Base-by-base conservation (phyloP, 2,888 invertebrate species). In the Perithous albicinctus region DNA sequence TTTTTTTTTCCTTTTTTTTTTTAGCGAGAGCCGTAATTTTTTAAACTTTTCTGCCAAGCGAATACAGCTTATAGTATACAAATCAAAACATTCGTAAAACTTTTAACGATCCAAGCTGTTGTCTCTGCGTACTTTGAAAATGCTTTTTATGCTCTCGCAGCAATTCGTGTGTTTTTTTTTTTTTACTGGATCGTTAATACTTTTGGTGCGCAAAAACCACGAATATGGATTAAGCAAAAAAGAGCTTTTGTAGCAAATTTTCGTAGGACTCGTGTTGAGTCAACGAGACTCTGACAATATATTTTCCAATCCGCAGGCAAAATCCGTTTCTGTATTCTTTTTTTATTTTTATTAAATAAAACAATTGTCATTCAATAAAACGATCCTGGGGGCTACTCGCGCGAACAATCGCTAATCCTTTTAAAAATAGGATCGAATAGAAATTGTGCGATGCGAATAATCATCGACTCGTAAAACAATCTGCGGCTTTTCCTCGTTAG, bases 371-470 rank as follows among this genome's bases (percentile, higher is more conserved):
- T 23, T 69, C 41, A 23, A 41, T 35, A 61, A n/a, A 20, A 15
- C 51, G 48, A 5, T 12, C 12, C 18, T 6, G 10, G 12, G 26
- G 26, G 26, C 32, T 46, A 46, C 15, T 8, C 59, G 72, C 32
- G 51, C 41, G 43, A 69, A 38, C 43, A 43, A 23, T 35, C 35
- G 43, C 48, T 56, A 59, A 73, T 74, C 46, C 15, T 12, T 29
- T 32, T 72, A 67, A 69, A 78, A 69, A 69, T 29, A 41, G 38
- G 35, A 59, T 66, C 63, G 38, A 69, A 73, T 48, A 32, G 29
- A 73, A 81, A 81, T 81, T 81, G 81, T 81, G 81, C 81, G 81
- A 81, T 81, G 69, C 73, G 54, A 72, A 72, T 67, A 63, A 61
- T 75, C 51, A 48, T 74, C 70, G 54, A 75, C 56, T 56, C 18